These are phyloP conservation scores for Athalia cordata DNA, from an alignment of 2,888 invertebrate genomes.

Conservation along the genomic window DNA sequence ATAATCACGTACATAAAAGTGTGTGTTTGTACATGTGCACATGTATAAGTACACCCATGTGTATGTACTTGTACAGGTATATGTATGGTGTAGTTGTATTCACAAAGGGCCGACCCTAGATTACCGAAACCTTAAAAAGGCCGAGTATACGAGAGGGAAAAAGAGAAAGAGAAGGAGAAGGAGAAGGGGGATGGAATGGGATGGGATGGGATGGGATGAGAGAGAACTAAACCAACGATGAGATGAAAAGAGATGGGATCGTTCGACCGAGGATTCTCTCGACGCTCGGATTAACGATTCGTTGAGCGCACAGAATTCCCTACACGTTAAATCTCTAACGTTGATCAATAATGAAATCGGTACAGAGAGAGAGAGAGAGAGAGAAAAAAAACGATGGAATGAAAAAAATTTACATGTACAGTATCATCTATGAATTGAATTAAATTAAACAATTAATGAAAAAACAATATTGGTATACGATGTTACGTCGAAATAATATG, in stretches of 20 bases:
- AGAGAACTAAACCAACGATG: not conserved
- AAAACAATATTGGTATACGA: not conserved
- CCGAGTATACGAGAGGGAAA: not conserved
- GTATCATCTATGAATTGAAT: too few species aligned
- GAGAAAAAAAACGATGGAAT: not conserved
- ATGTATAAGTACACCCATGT: too few species aligned
- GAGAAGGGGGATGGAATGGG: not conserved
- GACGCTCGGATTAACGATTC: conserved; percentile 24
- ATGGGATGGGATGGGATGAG: conserved; percentile 8
- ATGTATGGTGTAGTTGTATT: not conserved
- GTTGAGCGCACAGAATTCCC: not conserved
- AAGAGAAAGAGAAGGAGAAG: not conserved
- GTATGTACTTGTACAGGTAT: not conserved
- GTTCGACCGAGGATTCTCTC: conserved; percentile 2
- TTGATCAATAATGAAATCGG: not conserved
- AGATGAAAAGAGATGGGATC: not conserved
- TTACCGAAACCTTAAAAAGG: conserved; percentile 34
- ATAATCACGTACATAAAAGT: not conserved
- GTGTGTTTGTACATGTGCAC: too few species aligned
- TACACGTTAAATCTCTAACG: not conserved
- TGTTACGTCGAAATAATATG: not conserved
- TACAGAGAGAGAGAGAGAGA: not conserved
- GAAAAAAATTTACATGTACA: too few species aligned
- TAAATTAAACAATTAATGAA: not conserved
- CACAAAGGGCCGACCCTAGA: conserved; percentile 13